Evolutionary conservation across 1,140 invertebrate genomes (phyloP), one percentile per base, ranked within the genome.

Genomic region (Lordiphosa clarofinis): DNA sequence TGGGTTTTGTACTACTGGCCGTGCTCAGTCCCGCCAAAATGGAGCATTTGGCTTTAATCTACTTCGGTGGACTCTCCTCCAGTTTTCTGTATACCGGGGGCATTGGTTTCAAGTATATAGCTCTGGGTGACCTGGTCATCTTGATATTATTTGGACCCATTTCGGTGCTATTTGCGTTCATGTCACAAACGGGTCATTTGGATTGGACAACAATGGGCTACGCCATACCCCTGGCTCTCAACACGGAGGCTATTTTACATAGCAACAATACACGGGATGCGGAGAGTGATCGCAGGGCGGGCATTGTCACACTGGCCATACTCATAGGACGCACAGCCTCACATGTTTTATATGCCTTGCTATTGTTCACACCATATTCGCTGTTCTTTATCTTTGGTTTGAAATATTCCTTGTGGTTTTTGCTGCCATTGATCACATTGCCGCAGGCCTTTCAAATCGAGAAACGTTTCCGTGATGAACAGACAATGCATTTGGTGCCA

Each of bases 1-100:
- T 94, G n/a, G 96, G 96, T 28, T 98, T 98, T 89, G 93, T 97
- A 19, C 86, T 94, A 13, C 89, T 98, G 47, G 92, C 94, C 1
- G 90, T 92, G 10, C 90, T 97, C 52, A 97, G 96, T 38, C 95
- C 96, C 5, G 96, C 96, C 0, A 94, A 94, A 89, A 96, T 98
- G 94, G 96, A 98, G 89, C 96, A 98, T 88, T 90, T 98, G 60
- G 97, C 97, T 2, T 90, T 98, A 6, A 94, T 98, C 1, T 99
- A 97, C 87, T 98, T 99, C 90, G 96, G 97, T 50, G 97, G 97
- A 0, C 87, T 99, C 38, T 98, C 96, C n/a, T 96, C 96, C n/a
- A 97, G 95, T 53, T 97, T 97, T 90, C 90, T 98, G 4, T 95
- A 96, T 66, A 98, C 96, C 1, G 96, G 96, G 40, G 96, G 97